Evolutionary conservation across 2,888 invertebrate genomes (phyloP), one percentile per base, ranked within the genome.

Genomic region (Polyommatus iphigenia): DNA sequence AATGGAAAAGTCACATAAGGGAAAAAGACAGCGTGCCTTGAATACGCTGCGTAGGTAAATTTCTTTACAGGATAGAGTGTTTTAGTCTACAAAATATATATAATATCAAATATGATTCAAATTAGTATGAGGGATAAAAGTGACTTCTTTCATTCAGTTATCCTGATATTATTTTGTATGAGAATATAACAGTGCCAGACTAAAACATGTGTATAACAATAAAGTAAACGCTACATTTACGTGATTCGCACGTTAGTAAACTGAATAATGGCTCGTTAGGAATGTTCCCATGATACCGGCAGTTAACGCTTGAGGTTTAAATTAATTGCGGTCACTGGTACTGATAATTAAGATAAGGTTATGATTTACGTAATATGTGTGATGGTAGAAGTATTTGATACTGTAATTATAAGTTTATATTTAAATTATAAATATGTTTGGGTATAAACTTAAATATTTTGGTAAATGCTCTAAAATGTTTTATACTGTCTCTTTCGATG

Each of bases 231-330:
- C 18, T 50, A 75, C 73, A 46, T 50, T 75, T 41, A 72, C 75
- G 75, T 54, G 75, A 75, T 50, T 50, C 75, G 29, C 54, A 75
- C 75, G 75, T 7, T 24, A 50, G 29, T 75, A 50, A 73, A 54
- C 54, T 18, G 3, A 75, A 54, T 75, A 75, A 75, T 75, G 75
- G 29, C 75, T 54, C 3, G 18, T 8, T 54, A 18, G 24, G 75
- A 24, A 75, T 50, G 67, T 67, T 67, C 29, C 67, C 67, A 67
- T 67, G 67, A 32, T 29, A 32, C 67, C 67, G 29, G 1, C 15
- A 2, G 46, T 54, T 46, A 24, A 73, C 46, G 46, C 41, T 72
- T 73, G 73, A 32, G 67, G 67, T 67, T 67, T 32, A 67, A 29
- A 67, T 67, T 32, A 67, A 67, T 29, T 32, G 67, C 67, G 67